Evolutionary conservation across 2,888 invertebrate genomes (phyloP).

Genomic region (Lamproptera curius): DNA sequence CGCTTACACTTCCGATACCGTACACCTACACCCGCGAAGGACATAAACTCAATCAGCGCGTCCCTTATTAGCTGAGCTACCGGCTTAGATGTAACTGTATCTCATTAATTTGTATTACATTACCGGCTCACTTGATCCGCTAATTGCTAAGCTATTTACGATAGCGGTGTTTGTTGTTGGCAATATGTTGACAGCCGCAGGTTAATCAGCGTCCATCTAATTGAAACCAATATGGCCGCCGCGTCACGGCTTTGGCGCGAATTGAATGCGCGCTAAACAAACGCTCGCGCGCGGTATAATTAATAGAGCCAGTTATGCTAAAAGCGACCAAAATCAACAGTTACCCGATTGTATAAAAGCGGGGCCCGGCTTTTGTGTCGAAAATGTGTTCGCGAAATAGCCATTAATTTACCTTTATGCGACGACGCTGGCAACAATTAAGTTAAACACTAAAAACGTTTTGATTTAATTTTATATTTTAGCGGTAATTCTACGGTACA

Average conservation of each 20-base stretch:
- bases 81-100: neutral
- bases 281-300: constrained; percentile 10
- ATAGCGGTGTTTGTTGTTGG: neutral
- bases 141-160: neutral
- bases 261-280: constrained; percentile 22
- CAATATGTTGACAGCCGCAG: constrained; percentile 12
- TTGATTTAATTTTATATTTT: no score
- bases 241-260: constrained; percentile 21
- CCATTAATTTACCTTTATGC: neutral
- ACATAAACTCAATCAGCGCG: neutral
- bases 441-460: neutral
- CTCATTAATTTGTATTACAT: neutral
- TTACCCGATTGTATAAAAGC: neutral
- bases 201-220: constrained; percentile 35
- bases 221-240: constrained; percentile 27
- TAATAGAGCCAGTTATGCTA: constrained; percentile 16
- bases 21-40: neutral
- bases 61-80: no score
- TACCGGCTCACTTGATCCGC: neutral
- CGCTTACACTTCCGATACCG: no score
- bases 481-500: no score
- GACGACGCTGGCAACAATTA: neutral
- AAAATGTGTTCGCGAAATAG: neutral
- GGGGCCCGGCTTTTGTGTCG: neutral
- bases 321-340: constrained; percentile 3